Percentiles rank a stretch among this genome's conserved stretches.
phyloP scores from a whole-genome alignment of 92 coral and sea anemone genomes.

The Virgularia gustaviana region DNA sequence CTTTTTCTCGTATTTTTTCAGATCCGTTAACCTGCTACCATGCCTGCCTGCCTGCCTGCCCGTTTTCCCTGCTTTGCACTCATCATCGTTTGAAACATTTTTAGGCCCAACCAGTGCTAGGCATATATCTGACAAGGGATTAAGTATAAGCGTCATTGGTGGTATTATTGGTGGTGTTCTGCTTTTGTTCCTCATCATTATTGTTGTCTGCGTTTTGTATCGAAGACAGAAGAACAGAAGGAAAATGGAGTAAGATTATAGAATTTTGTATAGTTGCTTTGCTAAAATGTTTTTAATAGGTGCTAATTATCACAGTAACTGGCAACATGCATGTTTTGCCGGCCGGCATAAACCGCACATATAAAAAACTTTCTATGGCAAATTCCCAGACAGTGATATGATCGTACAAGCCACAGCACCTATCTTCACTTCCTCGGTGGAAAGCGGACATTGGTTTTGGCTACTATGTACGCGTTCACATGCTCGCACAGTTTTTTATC shows the following conservation, averaged over 20 bases:
- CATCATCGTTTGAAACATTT: too few relatives aligned
- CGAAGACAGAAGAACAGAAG: slow-evolving; percentile 4
- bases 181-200: neutral
- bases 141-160: neutral
- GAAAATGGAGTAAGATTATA: slow-evolving; percentile 23
- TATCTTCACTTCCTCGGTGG: neutral
- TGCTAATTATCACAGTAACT: too few relatives aligned
- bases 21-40: too few relatives aligned
- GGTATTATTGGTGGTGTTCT: slow-evolving; percentile 32
- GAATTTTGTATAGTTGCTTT: too few relatives aligned
- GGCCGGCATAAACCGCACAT: too few relatives aligned
- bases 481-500: too few relatives aligned
- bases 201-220: slow-evolving; percentile 4
- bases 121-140: neutral
- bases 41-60: too few relatives aligned
- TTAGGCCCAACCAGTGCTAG: neutral
- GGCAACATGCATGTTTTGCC: too few relatives aligned
- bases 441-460: too few relatives aligned
- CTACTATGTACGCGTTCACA: too few relatives aligned
- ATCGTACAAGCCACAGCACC: neutral
- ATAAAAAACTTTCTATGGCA: neutral
- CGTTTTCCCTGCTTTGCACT: neutral
- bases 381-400: neutral
- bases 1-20: too few relatives aligned
- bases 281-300: too few relatives aligned